These are phyloP conservation scores for Apis florea DNA, from an alignment of 1,140 invertebrate species.

Conservation along the genomic window DNA sequence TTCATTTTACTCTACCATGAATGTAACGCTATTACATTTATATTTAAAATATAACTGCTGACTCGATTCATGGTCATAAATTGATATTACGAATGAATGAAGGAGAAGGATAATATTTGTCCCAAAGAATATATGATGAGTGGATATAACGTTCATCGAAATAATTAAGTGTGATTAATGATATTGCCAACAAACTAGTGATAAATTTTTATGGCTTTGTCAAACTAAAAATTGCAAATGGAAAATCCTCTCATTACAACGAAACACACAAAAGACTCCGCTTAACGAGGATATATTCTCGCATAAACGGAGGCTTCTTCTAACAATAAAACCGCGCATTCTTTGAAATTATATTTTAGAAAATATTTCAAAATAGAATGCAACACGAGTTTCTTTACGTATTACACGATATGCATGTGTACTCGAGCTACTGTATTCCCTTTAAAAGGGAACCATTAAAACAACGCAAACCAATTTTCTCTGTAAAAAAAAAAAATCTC, in stretches of 20 bases:
- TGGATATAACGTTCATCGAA: no score
- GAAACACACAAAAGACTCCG: neutral
- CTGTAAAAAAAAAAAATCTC: no score
- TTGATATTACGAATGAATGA: no score
- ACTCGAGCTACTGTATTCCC: neutral
- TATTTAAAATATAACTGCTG: conserved; percentile 61
- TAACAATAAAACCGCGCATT: neutral
- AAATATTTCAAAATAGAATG: neutral
- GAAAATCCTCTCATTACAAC: neutral
- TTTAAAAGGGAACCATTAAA: no score
- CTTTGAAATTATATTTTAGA: neutral
- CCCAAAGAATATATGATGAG: no score
- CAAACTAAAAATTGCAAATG: no score
- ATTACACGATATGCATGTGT: neutral
- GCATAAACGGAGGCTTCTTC: neutral
- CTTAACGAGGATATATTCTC: neutral
- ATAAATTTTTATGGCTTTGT: no score
- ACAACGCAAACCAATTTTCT: no score
- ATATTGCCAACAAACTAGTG: no score
- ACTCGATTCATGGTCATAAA: conserved; percentile 67
- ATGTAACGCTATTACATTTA: conserved; percentile 68
- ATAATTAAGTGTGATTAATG: no score
- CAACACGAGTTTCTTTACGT: neutral
- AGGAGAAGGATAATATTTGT: no score
- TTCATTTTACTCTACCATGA: conserved; percentile 70